Evolutionary conservation across 2,113 vertebrate genomes (phyloP).

Genomic region (Aleadryas rufinucha): DNA sequence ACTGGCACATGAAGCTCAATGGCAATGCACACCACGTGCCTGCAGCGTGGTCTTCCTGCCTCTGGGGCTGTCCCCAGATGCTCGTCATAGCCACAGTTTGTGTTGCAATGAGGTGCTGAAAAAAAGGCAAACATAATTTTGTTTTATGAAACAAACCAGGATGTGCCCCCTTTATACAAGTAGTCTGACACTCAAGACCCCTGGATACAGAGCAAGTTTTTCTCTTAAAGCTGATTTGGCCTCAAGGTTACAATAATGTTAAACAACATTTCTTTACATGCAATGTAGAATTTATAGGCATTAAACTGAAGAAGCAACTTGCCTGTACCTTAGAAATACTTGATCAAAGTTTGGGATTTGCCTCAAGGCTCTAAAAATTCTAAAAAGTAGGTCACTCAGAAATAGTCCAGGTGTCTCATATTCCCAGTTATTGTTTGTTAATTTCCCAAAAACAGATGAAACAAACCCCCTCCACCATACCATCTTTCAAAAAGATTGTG

Average conservation of each 20-base stretch:
- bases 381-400: neutral
- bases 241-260: neutral
- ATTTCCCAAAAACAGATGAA: neutral
- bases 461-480: neutral
- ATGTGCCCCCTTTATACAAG: neutral
- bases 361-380: neutral
- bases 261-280: neutral
- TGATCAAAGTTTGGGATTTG: neutral
- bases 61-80: neutral
- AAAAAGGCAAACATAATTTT: neutral
- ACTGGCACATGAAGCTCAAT: neutral
- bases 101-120: neutral
- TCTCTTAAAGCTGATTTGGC: neutral
- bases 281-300: neutral
- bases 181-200: neutral
- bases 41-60: fast-evolving
- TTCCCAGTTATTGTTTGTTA: neutral
- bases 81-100: neutral
- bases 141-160: neutral
- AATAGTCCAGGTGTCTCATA: neutral
- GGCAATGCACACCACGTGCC: neutral
- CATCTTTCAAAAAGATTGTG: neutral
- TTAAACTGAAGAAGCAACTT: neutral
- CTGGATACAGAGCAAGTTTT: neutral
- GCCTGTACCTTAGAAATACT: neutral